Percentiles rank a stretch among this genome's conserved stretches.
Evolutionary conservation across 2,113 vertebrate genomes (phyloP).

Genomic region (Phalacrocorax pelagicus): DNA sequence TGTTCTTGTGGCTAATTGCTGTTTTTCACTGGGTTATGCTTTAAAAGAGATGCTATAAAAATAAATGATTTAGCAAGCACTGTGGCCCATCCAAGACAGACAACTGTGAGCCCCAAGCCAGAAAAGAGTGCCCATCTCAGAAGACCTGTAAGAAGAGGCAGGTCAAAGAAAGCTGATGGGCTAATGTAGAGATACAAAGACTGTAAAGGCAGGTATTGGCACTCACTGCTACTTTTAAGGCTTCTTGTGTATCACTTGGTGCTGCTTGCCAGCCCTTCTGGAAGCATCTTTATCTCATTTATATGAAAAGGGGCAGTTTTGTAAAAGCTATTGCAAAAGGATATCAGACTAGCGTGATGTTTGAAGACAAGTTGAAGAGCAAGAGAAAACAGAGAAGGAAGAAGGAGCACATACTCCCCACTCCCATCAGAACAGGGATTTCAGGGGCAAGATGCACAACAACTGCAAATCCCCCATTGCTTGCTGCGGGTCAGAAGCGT

Average conservation of each 20-base stretch:
- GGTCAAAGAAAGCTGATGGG: background rate
- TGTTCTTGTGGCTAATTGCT: fast-evolving
- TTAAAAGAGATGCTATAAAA: background rate
- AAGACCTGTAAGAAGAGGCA: background rate
- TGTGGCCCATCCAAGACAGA: background rate
- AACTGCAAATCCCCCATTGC: background rate
- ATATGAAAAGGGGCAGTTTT: background rate
- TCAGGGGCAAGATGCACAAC: background rate
- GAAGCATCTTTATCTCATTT: background rate
- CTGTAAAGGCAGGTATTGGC: background rate
- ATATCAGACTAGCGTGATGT: background rate
- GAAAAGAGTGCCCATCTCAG: background rate
- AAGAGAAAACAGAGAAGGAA: background rate
- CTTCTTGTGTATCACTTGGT: background rate
- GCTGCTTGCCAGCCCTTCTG: background rate
- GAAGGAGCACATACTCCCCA: background rate
- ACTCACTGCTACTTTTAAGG: background rate
- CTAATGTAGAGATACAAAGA: background rate
- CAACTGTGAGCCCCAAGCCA: background rate
- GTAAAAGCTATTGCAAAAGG: fast-evolving
- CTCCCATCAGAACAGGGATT: background rate
- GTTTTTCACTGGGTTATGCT: background rate
- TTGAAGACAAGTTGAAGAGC: background rate
- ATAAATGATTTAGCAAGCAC: background rate
- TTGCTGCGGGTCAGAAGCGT: background rate